phyloP scores from a whole-genome alignment of 2,888 invertebrate genomes.

The Hirudinaria manillensis region DNA sequence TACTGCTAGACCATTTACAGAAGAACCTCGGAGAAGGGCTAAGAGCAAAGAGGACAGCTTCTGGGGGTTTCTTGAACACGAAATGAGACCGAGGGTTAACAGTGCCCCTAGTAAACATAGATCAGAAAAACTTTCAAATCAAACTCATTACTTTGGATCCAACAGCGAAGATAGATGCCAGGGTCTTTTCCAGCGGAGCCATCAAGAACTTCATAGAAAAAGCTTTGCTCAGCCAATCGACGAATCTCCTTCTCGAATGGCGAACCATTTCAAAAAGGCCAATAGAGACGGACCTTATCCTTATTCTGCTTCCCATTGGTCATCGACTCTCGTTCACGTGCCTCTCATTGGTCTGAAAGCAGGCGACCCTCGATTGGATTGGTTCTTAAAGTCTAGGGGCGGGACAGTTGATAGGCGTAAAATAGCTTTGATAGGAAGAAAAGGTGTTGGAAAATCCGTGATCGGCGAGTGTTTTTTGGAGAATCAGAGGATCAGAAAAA shows the following conservation, averaged over 20 bases:
- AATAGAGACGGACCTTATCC: not conserved
- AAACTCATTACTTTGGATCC: no score
- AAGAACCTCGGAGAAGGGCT: not conserved
- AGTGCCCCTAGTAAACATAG: slow-evolving; percentile 24
- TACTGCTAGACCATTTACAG: not conserved
- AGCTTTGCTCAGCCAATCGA: not conserved
- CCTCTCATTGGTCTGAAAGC: not conserved
- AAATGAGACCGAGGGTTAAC: slow-evolving; percentile 26
- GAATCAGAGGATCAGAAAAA: not conserved
- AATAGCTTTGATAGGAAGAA: slow-evolving; percentile 22
- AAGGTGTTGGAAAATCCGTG: slow-evolving; percentile 31
- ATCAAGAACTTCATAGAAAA: slow-evolving; percentile 1
- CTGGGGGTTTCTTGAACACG: slow-evolving; percentile 14
- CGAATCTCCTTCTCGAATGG: not conserved
- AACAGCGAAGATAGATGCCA: not conserved
- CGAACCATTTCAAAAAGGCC: not conserved
- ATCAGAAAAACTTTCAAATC: not conserved
- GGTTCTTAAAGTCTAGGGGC: not conserved
- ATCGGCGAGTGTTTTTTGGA: slow-evolving; percentile 24
- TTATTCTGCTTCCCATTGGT: not conserved
- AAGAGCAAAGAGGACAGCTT: slow-evolving; percentile 9
- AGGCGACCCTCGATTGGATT: not conserved
- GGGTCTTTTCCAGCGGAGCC: not conserved
- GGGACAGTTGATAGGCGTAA: not conserved
- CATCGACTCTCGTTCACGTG: not conserved